Percentiles rank a stretch among this genome's conserved stretches.
Evolutionary conservation across 2,888 invertebrate species (phyloP).

Genomic region (Steinernema hermaphroditum): DNA sequence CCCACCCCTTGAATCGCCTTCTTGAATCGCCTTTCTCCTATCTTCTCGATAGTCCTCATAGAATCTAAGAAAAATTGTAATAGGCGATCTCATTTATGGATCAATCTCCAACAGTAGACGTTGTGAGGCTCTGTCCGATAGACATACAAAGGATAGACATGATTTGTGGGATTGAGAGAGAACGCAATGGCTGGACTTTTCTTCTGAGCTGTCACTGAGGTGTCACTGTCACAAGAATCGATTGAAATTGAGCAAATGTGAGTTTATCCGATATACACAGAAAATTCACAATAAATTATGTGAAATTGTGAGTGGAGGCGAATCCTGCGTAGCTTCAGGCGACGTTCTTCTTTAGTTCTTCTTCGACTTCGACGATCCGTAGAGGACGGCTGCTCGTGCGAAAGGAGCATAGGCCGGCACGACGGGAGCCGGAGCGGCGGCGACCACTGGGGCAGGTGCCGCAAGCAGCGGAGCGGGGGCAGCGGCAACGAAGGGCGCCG

Average conservation of each 20-base stretch:
- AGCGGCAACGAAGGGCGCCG: background rate
- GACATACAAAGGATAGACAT: too few species aligned
- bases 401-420: conserved; percentile 31
- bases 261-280: conserved; percentile 2
- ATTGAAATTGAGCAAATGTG: background rate
- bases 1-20: too few species aligned
- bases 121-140: too few species aligned
- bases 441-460: conserved; percentile 22
- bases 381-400: conserved; percentile 27
- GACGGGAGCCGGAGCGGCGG: conserved; percentile 25
- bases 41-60: too few species aligned
- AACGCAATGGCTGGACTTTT: background rate
- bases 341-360: background rate
- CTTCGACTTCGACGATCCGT: conserved; percentile 32
- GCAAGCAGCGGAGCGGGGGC: background rate
- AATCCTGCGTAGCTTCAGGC: conserved; percentile 14
- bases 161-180: background rate
- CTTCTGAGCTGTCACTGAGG: background rate
- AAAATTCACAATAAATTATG: conserved; percentile 20
- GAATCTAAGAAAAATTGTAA: too few species aligned
- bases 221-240: background rate
- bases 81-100: too few species aligned
- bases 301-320: conserved; percentile 1
- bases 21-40: too few species aligned
- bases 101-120: too few species aligned